Base-by-base conservation (phyloP, 1,140 invertebrate species). In the Drosophila sulfurigaster region DNA sequence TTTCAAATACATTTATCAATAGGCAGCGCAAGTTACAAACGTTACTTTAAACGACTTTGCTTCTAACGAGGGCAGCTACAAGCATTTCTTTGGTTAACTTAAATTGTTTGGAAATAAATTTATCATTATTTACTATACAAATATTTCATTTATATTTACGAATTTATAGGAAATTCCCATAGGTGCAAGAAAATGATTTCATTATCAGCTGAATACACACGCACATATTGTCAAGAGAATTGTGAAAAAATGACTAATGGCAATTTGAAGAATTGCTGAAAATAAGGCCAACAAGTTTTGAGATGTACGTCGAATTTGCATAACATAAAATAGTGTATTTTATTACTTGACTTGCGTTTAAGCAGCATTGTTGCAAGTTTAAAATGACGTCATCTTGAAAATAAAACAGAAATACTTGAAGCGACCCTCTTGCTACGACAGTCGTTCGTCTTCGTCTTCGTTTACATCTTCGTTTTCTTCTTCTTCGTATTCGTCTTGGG, bases 1-100 rank as follows among this genome's bases (percentile, higher is more conserved):
- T 52, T 72, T 51, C 62, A n/a, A 54, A 28, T 65, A 13, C 28
- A 41, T 73, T 72, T 76, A 76, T 76, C 67, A 75, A 59, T 58
- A 32, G 43, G 28, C 8, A 57, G 52, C 15, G 43, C 58, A 60
- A 69, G 57, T 56, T 60, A 57, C 57, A 54, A 67, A 66, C 49
- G 54, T 51, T 28, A 43, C 28, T 3, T 28, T 8, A 4, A 20
- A 15, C 25, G 16, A 30, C 49, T 38, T 56, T 30, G 25, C 38
- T 45, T 46, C 54, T 58, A 25, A 45, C 70, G 70, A 73, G 64
- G 54, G 70, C 2, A 3, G 25, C 1, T 51, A 6, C 11, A 38
- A 38, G 35, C 35, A 38, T 32, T 4, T 8, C 32, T 15, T 8
- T 46, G 16, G 4, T 11, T 10, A 13, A 43, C 0, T 43, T 43